These are phyloP conservation scores for Drosophila ironensis DNA, from an alignment of 1,140 invertebrate genomes.

Conservation along the genomic window DNA sequence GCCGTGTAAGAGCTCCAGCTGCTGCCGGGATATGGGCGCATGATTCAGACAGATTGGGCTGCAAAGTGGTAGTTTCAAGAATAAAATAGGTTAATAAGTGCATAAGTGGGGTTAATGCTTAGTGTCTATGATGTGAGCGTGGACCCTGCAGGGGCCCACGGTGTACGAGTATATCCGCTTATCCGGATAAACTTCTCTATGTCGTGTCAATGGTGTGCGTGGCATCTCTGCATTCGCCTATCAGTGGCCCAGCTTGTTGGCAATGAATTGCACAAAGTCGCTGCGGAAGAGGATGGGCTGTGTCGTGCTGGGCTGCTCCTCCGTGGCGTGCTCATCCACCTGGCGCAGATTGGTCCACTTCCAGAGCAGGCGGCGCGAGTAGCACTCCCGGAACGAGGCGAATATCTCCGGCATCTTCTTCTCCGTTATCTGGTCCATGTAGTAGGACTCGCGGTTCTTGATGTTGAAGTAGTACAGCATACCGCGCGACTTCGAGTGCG, in stretches of 20 bases:
- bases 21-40: too few species aligned
- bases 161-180: too few species aligned
- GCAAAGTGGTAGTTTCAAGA: too few species aligned
- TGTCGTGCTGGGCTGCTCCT: slow-evolving; percentile 47
- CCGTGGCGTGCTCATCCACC: slow-evolving; percentile 63
- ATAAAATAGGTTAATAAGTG: too few species aligned
- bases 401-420: slow-evolving; percentile 47
- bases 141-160: too few species aligned
- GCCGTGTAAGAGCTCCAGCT: too few species aligned
- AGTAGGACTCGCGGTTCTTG: slow-evolving; percentile 43
- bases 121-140: too few species aligned
- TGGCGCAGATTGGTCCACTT: slow-evolving; percentile 76
- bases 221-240: too few species aligned
- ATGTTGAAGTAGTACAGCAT: slow-evolving; percentile 65
- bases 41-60: too few species aligned
- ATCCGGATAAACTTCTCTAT: too few species aligned
- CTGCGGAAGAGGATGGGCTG: slow-evolving; percentile 65
- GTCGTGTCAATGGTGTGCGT: too few species aligned
- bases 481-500: slow-evolving; percentile 45
- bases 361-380: slow-evolving; percentile 61
- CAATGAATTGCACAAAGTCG: slow-evolving; percentile 58
- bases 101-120: too few species aligned
- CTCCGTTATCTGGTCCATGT: slow-evolving; percentile 41
- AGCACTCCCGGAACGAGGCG: slow-evolving; percentile 68
- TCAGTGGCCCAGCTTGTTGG: slow-evolving; percentile 16